Conservation (phyloP, 2,888 invertebrate species). For the Phania funesta region DNA sequence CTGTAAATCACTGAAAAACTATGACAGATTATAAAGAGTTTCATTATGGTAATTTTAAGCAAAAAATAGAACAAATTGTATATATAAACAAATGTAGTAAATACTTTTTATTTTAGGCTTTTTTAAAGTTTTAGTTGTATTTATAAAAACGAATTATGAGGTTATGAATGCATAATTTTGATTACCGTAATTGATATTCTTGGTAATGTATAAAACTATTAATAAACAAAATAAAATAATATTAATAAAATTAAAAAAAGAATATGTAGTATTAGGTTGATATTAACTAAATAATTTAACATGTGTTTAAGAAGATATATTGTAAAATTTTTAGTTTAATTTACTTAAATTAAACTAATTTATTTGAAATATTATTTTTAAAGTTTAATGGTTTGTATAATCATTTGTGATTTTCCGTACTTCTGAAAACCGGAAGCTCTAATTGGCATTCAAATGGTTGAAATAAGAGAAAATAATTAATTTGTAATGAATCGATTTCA, state of each 20-base stretch:
- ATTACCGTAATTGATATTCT: slow-evolving; percentile 62
- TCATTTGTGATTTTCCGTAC: too few relatives aligned
- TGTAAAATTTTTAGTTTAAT: too few relatives aligned
- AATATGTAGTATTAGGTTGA: slow-evolving; percentile 2
- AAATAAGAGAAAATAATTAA: too few relatives aligned
- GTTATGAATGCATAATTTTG: slow-evolving; percentile 41
- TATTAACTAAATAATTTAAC: slow-evolving; percentile 14
- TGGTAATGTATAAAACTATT: slow-evolving; percentile 1
- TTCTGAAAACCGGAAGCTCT: too few relatives aligned
- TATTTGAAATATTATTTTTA: too few relatives aligned
- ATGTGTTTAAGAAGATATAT: slow-evolving; percentile 15
- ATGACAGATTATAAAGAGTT: slow-evolving; percentile 51
- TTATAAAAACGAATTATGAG: slow-evolving; percentile 46
- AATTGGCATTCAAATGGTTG: too few relatives aligned
- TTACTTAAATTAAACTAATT: too few relatives aligned
- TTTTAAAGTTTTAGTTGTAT: slow-evolving; percentile 21
- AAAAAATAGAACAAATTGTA: slow-evolving; percentile 49
- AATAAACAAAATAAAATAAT: slow-evolving; percentile 47
- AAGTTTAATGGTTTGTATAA: too few relatives aligned
- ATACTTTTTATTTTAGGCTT: slow-evolving; percentile 13
- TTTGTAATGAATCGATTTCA: too few relatives aligned
- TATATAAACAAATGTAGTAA: not conserved
- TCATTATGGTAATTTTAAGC: slow-evolving; percentile 57
- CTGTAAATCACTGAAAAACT: slow-evolving; percentile 51
- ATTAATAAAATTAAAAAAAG: slow-evolving; percentile 6